These are phyloP conservation scores for Sarcophaga subvicina DNA, from an alignment of 2,888 invertebrate species.

Conservation along the genomic window DNA sequence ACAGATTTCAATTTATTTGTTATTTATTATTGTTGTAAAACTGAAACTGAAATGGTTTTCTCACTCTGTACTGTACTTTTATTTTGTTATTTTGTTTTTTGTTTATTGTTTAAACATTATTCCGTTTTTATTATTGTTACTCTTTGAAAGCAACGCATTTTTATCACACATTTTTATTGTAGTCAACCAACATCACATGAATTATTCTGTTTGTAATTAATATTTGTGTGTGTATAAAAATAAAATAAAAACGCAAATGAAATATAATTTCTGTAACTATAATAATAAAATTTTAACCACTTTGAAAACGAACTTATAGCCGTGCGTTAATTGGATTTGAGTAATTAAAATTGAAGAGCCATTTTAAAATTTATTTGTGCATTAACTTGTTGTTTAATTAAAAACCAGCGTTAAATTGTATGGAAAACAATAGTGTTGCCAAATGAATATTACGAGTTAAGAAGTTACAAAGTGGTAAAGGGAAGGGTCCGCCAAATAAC, in stretches of 20 bases:
- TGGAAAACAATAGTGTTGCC: no score
- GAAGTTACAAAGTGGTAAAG: no score
- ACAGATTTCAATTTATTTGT: slow-evolving; percentile 1
- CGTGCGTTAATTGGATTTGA: no score
- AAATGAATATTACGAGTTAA: no score
- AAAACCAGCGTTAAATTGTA: no score
- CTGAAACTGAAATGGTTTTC: slow-evolving; percentile 37
- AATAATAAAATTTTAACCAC: slow-evolving; percentile 14
- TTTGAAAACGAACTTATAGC: background rate
- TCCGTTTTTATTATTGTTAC: background rate
- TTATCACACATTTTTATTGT: slow-evolving; percentile 41
- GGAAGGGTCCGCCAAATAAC: no score
- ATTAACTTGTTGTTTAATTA: no score
- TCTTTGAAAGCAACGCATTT: slow-evolving; percentile 8
- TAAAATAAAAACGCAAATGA: slow-evolving; percentile 24
- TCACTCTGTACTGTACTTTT: slow-evolving; percentile 4
- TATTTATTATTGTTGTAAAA: slow-evolving; percentile 32
- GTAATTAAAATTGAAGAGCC: background rate
- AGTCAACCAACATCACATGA: background rate
- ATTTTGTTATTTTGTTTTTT: background rate
- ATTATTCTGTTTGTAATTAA: slow-evolving; percentile 42
- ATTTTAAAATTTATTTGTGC: no score
- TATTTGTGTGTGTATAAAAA: slow-evolving; percentile 14
- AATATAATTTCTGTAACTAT: slow-evolving; percentile 10
- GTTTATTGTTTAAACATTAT: slow-evolving; percentile 14